A percentile compares a stretch with the other conserved stretches of the same genome.
Evolutionary conservation across 1,140 invertebrate genomes (phyloP).

Genomic region (Heterodera carotae): DNA sequence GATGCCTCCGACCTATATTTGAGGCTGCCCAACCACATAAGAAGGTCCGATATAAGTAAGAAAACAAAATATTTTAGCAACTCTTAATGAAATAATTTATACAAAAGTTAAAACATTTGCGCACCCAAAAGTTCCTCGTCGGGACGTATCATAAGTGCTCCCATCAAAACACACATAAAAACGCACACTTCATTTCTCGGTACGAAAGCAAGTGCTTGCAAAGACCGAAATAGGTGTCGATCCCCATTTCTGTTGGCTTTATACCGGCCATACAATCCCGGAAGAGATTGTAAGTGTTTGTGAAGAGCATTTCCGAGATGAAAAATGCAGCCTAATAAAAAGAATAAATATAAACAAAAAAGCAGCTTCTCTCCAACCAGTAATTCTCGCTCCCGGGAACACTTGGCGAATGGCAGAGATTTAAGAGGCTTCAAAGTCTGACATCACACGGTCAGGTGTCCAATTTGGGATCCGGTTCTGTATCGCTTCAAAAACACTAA

Average conservation of each 20-base stretch:
- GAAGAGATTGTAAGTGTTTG: conserved; percentile 4
- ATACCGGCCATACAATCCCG: not conserved
- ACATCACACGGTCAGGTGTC: conserved; percentile 8
- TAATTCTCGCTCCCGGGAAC: conserved; percentile 8
- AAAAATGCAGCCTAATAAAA: conserved; percentile 19
- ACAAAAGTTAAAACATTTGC: not conserved
- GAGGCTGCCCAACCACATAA: conserved; percentile 4
- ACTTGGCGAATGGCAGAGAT: not conserved
- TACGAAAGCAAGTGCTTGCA: conserved; percentile 14
- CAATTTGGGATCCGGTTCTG: not conserved
- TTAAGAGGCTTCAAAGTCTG: conserved; percentile 14
- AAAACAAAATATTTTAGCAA: conserved; percentile 5
- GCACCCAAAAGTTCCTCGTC: not conserved
- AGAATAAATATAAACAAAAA: not conserved
- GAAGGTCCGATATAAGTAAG: conserved; percentile 10
- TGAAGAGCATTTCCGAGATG: conserved; percentile 13
- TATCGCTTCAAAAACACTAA: conserved; percentile 6
- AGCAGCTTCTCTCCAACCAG: not conserved
- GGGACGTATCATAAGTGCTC: not conserved
- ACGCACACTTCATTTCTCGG: conserved; percentile 10
- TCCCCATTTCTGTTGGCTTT: not conserved
- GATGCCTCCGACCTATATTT: too few species aligned
- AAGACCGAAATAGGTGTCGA: not conserved
- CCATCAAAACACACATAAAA: conserved; percentile 17
- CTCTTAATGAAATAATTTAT: not conserved